These are phyloP conservation scores for Thysanoteuthis rhombus DNA, from an alignment of 2,888 invertebrate genomes.

Conservation along the genomic window DNA sequence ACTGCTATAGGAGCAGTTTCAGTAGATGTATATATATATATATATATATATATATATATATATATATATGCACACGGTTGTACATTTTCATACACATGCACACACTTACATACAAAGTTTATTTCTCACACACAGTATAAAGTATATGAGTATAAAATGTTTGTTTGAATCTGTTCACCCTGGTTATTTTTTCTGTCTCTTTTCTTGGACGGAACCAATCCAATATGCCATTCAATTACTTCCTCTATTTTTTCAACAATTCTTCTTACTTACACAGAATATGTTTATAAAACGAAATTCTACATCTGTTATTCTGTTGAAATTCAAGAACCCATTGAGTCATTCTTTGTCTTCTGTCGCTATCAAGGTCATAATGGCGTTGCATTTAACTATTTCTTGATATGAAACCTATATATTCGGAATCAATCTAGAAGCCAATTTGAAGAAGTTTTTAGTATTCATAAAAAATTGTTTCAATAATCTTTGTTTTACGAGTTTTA, in stretches of 20 bases:
- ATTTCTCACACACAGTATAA: neutral
- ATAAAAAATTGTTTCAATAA: neutral
- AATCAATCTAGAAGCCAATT: neutral
- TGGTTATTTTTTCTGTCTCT: neutral
- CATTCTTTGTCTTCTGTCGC: neutral
- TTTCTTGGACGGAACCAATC: neutral
- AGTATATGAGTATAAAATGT: neutral
- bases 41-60: neutral
- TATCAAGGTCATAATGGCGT: neutral
- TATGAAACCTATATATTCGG: neutral
- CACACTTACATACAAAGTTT: neutral
- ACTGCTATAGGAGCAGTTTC: neutral
- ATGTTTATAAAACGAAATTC: neutral
- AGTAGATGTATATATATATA: neutral
- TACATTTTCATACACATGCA: neutral
- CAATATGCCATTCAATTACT: neutral
- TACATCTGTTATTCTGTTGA: neutral
- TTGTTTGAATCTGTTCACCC: neutral
- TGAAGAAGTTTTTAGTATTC: neutral
- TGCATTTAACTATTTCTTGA: neutral
- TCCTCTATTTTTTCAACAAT: neutral
- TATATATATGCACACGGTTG: neutral
- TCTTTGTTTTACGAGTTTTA: neutral
- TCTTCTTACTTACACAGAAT: neutral
- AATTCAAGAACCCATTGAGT: neutral